Percentiles rank a stretch among this genome's conserved stretches.
Conservation (phyloP, 2,797 vertebrate genomes). For the Potorous gilbertii region DNA sequence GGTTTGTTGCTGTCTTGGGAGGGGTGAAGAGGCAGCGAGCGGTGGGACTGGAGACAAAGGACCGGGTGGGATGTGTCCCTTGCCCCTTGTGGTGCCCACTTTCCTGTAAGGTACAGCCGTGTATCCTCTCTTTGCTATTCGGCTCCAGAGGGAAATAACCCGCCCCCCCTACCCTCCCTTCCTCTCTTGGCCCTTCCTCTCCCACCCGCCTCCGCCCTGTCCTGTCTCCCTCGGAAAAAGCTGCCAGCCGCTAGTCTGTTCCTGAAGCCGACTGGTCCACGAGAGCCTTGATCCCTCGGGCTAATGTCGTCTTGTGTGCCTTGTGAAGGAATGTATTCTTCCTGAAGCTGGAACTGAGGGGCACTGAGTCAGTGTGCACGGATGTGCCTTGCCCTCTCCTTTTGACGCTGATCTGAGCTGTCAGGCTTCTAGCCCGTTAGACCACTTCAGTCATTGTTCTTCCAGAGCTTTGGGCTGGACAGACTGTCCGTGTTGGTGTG, state of each 20-base stretch:
- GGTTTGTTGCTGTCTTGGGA: background rate
- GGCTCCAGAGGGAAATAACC: background rate
- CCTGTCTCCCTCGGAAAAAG: background rate
- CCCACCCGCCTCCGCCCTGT: background rate
- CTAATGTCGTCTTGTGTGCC: conserved; percentile 37
- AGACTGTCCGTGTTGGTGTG: conserved; percentile 54
- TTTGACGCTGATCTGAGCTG: conserved; percentile 2
- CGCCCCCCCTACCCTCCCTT: background rate
- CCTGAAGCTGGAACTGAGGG: conserved; percentile 17
- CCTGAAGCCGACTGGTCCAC: background rate
- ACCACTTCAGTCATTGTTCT: conserved; percentile 69
- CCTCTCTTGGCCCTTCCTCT: background rate
- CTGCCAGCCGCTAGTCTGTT: background rate
- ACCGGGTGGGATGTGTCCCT: conserved; percentile 63
- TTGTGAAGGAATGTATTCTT: conserved; percentile 20
- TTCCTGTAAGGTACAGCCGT: background rate
- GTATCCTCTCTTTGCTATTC: background rate
- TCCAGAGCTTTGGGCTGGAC: conserved; percentile 25
- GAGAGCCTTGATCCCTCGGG: background rate
- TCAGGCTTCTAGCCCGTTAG: conserved; percentile 58
- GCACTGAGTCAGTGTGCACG: conserved; percentile 8
- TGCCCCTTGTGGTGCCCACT: conserved; percentile 24
- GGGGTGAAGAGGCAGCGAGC: background rate
- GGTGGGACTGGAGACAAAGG: conserved; percentile 63
- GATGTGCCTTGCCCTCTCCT: conserved; percentile 43